Evolutionary conservation across 2,888 invertebrate species (phyloP), one percentile per base, ranked within the genome.

Genomic region (Sarcophaga variegata): DNA sequence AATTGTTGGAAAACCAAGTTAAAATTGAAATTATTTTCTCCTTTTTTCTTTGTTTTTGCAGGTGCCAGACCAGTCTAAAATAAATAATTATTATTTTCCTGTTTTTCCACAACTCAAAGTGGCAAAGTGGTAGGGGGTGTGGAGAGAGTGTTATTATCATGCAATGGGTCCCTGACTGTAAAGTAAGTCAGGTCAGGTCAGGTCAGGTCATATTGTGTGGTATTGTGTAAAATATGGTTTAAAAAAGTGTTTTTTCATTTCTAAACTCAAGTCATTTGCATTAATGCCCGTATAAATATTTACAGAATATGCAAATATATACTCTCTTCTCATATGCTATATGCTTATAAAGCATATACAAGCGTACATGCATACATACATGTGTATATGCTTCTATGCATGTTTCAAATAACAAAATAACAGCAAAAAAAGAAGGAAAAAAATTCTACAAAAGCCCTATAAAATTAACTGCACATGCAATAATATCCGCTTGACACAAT

Each of bases 401-500:
- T 69, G 14, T 54, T 25, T 54, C 25, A 22, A 25, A 70, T 49
- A 17, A 17, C 25, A 22, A 1, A 11, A 22, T 17, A 59, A 4
- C 4, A 54, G 2, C 54, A 54, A 62, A 60, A 62, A 45, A 62
- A 45, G 63, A 47, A 20, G 27, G 4, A 47, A 71, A 71, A 60
- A 37, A 37, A 37, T 10, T 2, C 37, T 37, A 37, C 54, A 27
- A 67, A 83, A 70, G 60, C 22, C 22, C 67, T 69, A 69, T 71
- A 71, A 83, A 81, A 79, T 84, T 87, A 81, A 87, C 84, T 81
- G 84, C 84, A 87, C 84, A 87, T 87, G 87, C 87, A 87, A 87
- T 87, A 84, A 87, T 87, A 88, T 89, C 87, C 88, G 88, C 77
- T 88, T 89, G 88, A 88, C 87, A 89, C 86, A 88, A 83, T 87